Evolutionary conservation across 2,888 invertebrate species (phyloP).

Genomic region (Calameuta pallipes): DNA sequence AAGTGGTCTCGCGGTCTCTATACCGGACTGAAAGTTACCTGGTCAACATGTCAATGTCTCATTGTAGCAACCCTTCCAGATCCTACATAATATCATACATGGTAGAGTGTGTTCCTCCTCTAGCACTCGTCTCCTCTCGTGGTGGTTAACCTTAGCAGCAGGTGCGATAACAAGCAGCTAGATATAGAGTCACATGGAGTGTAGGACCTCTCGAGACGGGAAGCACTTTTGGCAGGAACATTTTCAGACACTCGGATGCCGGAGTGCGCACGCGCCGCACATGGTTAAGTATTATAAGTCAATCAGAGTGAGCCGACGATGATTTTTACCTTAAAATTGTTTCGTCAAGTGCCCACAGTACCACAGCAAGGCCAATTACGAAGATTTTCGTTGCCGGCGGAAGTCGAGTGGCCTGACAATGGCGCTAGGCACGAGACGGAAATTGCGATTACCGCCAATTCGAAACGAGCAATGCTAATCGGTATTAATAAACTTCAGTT

Average conservation of each 20-base stretch:
- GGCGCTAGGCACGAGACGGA: neutral
- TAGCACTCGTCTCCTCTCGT: conserved; percentile 27
- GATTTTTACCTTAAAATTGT: neutral
- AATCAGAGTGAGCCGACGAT: neutral
- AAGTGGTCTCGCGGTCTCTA: too few species aligned
- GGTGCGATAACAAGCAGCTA: conserved; percentile 58
- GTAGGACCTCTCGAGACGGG: conserved; percentile 57
- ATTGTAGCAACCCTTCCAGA: neutral
- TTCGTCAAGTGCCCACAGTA: neutral
- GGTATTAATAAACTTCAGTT: neutral
- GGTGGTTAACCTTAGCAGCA: conserved; percentile 34
- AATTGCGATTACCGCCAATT: neutral
- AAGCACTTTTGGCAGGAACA: conserved; percentile 50
- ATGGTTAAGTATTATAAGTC: conserved; percentile 17
- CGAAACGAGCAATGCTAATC: neutral
- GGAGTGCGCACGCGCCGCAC: conserved; percentile 26
- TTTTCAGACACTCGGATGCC: conserved; percentile 37
- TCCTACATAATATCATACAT: too few species aligned
- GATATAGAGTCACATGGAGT: conserved; percentile 48
- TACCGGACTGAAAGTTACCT: neutral
- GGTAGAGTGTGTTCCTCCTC: conserved; percentile 2
- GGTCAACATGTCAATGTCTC: neutral
- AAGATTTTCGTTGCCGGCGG: neutral
- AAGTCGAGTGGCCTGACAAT: neutral
- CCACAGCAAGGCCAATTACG: neutral